Evolutionary conservation across 23 tunicate species (phyloP), one percentile per base, ranked within the genome.

Genomic region (Halocynthia aurantium): DNA sequence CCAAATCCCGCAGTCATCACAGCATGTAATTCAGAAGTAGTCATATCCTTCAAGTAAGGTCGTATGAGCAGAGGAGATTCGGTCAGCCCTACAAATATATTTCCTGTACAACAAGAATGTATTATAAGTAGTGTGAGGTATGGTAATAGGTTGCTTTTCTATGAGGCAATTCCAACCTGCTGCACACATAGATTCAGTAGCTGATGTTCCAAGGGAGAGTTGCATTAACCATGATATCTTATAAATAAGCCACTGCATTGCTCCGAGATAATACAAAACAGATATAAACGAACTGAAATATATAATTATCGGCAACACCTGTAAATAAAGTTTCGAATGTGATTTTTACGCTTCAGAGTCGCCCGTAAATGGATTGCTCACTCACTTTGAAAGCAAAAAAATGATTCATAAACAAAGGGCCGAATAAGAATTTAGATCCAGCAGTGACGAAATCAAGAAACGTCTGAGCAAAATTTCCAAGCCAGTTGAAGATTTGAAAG

Each of bases 1-100:
- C 81, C 81, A 22, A 81, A 81, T 52, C 85, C 85, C 15, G 85
- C 69, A 73, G 80, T 65, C 85, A 81, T 81, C 19, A 81, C 67
- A 49, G 70, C 64, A 50, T 74, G 74, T n/a, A 81, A 40, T 73
- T 81, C 85, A 44, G 81, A 77, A 0, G 71, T 62, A 13, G 81
- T 77, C 8, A 77, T 5, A 52, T 77, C 72, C 51, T 77, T 77
- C 0, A 81, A 53, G 69, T 81, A 73, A 19, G 85, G 85, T 40
- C 81, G 69, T 51, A 81, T 81, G 57, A 81, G 50, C 52, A 81
- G 6, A 5, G 85, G 85, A 51, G 85, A 73, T 73, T 81, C 85
- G 0, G 85, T 51, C 18, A 5, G 60, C 10, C 85, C 80, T 21
- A 81, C 69, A 73, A 81, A 81, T 13, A 81, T 81, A 22, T 81